Percentiles rank a stretch among this genome's conserved stretches.
Conservation (phyloP, 2,113 vertebrate genomes). For the Aramus guarauna region DNA sequence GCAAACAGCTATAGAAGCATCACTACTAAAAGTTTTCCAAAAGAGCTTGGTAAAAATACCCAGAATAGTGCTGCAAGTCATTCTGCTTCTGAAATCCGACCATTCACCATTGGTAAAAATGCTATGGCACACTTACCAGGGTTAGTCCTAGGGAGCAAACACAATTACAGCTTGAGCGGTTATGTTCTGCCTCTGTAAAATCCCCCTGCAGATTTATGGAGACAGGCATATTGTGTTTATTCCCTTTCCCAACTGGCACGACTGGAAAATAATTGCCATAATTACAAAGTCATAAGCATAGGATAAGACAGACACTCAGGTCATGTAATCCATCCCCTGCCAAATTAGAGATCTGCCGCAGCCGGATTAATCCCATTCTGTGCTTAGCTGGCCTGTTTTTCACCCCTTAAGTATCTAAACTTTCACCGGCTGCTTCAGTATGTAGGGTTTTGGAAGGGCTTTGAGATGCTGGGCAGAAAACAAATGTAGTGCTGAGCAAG, state of each 20-base stretch:
- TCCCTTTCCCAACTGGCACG: not conserved
- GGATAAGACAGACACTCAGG: constrained; percentile 21
- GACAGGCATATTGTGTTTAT: not conserved
- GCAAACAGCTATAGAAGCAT: not conserved
- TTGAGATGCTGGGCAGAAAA: not conserved
- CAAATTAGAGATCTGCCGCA: constrained; percentile 28
- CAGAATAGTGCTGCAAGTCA: not conserved
- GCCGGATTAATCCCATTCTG: not conserved
- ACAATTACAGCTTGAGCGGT: not conserved
- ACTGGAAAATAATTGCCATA: constrained; percentile 44
- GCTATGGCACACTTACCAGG: not conserved
- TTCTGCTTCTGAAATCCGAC: not conserved
- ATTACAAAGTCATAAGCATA: constrained; percentile 29
- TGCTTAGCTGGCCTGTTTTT: not conserved
- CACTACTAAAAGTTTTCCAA: not conserved
- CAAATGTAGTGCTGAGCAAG: not conserved
- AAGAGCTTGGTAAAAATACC: not conserved
- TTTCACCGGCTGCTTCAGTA: not conserved
- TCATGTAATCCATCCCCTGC: constrained; percentile 32
- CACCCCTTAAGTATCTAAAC: not conserved
- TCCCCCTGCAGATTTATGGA: not conserved
- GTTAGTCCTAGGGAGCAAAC: not conserved
- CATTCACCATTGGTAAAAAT: not conserved
- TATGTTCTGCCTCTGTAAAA: not conserved
- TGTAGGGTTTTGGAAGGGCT: not conserved